phyloP scores from a whole-genome alignment of 1,140 invertebrate genomes.

The Pogonomyrmex barbatus region DNA sequence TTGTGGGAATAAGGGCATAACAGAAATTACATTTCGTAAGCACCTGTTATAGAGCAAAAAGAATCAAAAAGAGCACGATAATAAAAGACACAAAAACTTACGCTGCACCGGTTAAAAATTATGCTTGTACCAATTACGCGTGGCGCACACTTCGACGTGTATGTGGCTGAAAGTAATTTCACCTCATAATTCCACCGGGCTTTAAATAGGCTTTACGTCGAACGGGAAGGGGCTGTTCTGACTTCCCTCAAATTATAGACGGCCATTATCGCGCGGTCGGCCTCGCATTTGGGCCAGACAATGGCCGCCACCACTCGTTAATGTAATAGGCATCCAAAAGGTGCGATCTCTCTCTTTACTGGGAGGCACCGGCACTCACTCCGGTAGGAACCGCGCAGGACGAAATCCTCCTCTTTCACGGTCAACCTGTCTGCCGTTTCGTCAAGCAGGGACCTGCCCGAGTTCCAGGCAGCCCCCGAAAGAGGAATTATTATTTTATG shows the following conservation, averaged over 20 bases:
- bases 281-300: constrained; percentile 81
- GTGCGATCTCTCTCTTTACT: constrained; percentile 76
- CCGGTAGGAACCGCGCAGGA: constrained; percentile 68
- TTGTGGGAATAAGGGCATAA: constrained; percentile 4
- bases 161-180: constrained; percentile 50
- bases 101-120: constrained; percentile 39
- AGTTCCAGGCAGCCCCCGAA: constrained; percentile 68
- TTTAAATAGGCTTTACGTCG: constrained; percentile 57
- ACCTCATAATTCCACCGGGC: constrained; percentile 41
- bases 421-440: constrained; percentile 65
- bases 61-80: background rate
- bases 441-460: constrained; percentile 68
- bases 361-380: constrained; percentile 64
- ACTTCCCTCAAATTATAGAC: constrained; percentile 80
- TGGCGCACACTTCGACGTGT: background rate
- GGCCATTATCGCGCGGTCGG: constrained; percentile 80
- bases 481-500: constrained; percentile 83
- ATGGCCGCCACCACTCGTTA: constrained; percentile 83
- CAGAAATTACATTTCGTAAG: constrained; percentile 35
- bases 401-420: constrained; percentile 71
- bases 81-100: constrained; percentile 40
- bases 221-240: constrained; percentile 48
- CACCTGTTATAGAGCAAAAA: background rate
- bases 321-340: constrained; percentile 84
- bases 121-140: constrained; percentile 49